These are phyloP conservation scores for Lepus timidus DNA, from an alignment of 2,113 vertebrate species.

Conservation along the genomic window DNA sequence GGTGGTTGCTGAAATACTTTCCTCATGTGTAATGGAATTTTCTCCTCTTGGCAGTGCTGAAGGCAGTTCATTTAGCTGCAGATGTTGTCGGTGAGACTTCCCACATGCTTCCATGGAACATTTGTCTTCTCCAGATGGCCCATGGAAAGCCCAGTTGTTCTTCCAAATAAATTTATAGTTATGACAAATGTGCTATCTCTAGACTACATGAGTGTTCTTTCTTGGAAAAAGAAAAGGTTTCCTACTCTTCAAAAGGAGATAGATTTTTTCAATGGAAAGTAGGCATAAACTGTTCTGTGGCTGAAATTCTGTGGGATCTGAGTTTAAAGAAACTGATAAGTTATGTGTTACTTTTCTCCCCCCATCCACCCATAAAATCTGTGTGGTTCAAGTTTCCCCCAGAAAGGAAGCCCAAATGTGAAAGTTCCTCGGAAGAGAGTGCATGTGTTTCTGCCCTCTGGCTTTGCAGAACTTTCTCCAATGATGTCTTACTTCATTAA, in stretches of 20 bases:
- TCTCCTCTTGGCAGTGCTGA: background rate
- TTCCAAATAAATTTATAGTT: conserved; percentile 62
- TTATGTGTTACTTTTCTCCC: background rate
- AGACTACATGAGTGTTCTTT: background rate
- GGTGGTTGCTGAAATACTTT: conserved; percentile 65
- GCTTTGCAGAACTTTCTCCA: background rate
- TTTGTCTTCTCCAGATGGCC: conserved; percentile 72
- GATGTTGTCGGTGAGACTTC: conserved; percentile 63
- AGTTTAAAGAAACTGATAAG: background rate
- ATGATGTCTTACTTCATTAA: background rate
- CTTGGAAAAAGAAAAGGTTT: conserved; percentile 22
- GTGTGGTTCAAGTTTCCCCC: background rate
- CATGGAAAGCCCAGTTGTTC: conserved; percentile 71
- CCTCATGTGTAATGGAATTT: conserved; percentile 58
- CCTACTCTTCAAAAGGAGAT: background rate
- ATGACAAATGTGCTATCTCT: conserved; percentile 42
- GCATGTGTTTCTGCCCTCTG: background rate
- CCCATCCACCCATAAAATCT: background rate
- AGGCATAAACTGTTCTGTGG: background rate
- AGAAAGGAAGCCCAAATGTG: background rate
- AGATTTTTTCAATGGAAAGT: background rate
- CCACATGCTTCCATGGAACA: conserved; percentile 54
- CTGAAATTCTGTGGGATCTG: background rate
- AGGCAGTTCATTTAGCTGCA: conserved; percentile 50
- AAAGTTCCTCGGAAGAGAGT: background rate